Evolutionary conservation across 2,113 vertebrate species (phyloP), one percentile per base, ranked within the genome.

Genomic region (Oreochromis tanganicae): DNA sequence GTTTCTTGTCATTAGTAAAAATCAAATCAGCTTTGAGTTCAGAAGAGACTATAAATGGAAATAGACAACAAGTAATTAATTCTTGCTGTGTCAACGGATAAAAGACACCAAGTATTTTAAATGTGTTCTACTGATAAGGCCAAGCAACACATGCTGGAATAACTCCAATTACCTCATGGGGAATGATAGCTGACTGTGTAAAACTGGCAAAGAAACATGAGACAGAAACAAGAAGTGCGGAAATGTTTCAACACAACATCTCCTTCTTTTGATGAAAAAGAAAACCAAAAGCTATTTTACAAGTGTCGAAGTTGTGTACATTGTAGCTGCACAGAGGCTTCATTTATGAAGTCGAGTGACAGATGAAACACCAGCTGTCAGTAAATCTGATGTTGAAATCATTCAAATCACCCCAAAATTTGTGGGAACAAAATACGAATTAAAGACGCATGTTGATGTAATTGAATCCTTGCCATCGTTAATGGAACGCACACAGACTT

Each of bases 151-250:
- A 75, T 63, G 82, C 81, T 63, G 71, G 43, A 59, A 32, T 55
- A 78, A 66, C 80, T 86, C 81, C 86, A 79, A 84, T 78, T 50
- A 32, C 27, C 71, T 92, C 89, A 88, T 50, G 85, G 73, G 55
- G 86, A 91, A 90, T 57, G 46, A 87, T 84, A 87, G 83, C 11
- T 87, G 84, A 90, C 83, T 79, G 59, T 7, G 7, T 89, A 34
- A 57, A 86, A 73, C 66, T 75, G 75, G 87, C 81, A 90, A 52
- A 91, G 73, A 87, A 94, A 91, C 73, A 82, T 38, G 78, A 93
- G 55, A 63, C 81, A 84, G 84, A 84, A 73, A 89, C 85, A 75
- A 59, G 48, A 68, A 79, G 38, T n/a, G n/a, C 55, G 75, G 46
- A 84, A 85, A 88, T 73, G 50, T 68, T 54, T 91, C 56, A 29